phyloP scores from a whole-genome alignment of 2,797 vertebrate genomes.

The Phrynocephalus guinanensis region DNA sequence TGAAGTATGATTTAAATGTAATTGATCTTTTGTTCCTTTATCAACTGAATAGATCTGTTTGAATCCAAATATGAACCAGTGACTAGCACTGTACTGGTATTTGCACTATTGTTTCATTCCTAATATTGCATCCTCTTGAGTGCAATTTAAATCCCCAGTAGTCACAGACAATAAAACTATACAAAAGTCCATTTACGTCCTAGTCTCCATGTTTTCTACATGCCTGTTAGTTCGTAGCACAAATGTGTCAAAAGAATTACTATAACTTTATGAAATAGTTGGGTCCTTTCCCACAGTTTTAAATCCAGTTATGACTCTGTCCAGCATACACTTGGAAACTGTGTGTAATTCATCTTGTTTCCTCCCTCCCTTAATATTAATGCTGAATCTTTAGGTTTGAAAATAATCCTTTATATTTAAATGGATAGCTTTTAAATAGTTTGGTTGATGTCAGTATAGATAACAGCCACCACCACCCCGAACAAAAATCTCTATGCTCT shows the following conservation, averaged over 20 bases:
- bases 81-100: slow-evolving; percentile 56
- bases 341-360: slow-evolving; percentile 52
- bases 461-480: background rate
- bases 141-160: slow-evolving; percentile 11
- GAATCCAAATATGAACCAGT: slow-evolving; percentile 65
- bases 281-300: slow-evolving; percentile 63
- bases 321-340: slow-evolving; percentile 61
- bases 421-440: slow-evolving; percentile 24
- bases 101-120: slow-evolving; percentile 53
- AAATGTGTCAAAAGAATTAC: slow-evolving; percentile 46
- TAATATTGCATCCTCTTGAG: background rate
- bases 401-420: slow-evolving; percentile 35
- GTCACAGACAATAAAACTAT: slow-evolving; percentile 37
- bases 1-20: slow-evolving; percentile 44
- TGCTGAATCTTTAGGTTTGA: slow-evolving; percentile 42
- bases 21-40: slow-evolving; percentile 57
- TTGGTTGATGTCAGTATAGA: background rate
- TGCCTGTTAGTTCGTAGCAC: slow-evolving; percentile 40
- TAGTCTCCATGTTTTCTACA: slow-evolving; percentile 24
- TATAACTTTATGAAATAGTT: slow-evolving; percentile 54
- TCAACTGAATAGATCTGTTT: slow-evolving; percentile 53
- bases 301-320: slow-evolving; percentile 59
- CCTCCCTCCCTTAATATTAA: slow-evolving; percentile 39
- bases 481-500: slow-evolving; percentile 12
- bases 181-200: slow-evolving; percentile 29